Evolutionary conservation across 2,797 vertebrate species (phyloP), one percentile per base, ranked within the genome.

Genomic region (Petrocephalus sullivani): DNA sequence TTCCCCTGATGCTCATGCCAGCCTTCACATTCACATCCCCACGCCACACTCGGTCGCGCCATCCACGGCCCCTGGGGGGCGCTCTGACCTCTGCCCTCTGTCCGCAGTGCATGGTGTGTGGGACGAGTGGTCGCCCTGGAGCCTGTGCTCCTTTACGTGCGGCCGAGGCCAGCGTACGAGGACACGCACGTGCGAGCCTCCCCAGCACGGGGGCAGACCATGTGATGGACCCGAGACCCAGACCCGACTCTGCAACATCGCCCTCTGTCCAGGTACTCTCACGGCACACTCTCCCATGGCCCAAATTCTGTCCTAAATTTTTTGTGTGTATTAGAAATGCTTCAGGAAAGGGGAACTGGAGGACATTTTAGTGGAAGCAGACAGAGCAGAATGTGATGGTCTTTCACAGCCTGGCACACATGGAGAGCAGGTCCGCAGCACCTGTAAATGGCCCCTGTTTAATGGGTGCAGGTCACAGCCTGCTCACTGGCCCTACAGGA

Each of bases 61-160:
- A 3, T 28, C 61, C 8, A 0, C 28, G 61, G 61, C 61, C 61
- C 61, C 61, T 28, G 21, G 23, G 46, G 41, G 46, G 37, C 16
- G 7, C 14, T 92, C 93, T 96, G 94, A 95, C 90, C 90, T 92
- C 92, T 92, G 92, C 93, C 93, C 94, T 96, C 89, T 95, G 95
- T 94, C 96, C 96, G 92, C 98, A 99, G 98, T 99, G 94, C 98
- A 99, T 92, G 98, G 98, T 94, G 97, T 99, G 90, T 99, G 98
- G 98, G 98, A 99, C 94, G 98, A 99, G 92, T 99, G 98, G 98
- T 99, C 98, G 93, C 98, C 98, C 4, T 99, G 98, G 98, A 99
- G 98, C 94, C 96, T 99, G 94, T 99, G 98, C 94, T 99, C 98
- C 87, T 99, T 99, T 95, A 99, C 98, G 86, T 99, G 98, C 95